Evolutionary conservation across 2,888 invertebrate genomes (phyloP).

Genomic region (Imbricaverruca yamaguchii): DNA sequence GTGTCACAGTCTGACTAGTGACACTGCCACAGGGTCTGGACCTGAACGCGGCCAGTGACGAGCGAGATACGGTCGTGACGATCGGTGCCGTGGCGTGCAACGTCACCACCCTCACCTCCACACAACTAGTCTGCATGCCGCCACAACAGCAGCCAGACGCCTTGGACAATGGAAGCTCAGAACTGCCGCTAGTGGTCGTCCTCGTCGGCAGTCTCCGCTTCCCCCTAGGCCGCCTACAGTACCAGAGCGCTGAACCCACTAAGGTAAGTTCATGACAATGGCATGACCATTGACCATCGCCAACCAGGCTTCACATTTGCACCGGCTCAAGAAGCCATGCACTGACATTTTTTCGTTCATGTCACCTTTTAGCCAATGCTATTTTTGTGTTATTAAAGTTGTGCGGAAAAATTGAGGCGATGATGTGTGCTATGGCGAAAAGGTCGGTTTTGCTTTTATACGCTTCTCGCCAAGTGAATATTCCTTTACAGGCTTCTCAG

Average conservation of each 20-base stretch:
- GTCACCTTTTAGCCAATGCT: too few species aligned
- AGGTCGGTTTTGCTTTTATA: too few species aligned
- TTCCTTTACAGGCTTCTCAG: too few species aligned
- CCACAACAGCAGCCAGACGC: constrained; percentile 71
- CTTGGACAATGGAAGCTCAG: not conserved
- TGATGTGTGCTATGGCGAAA: too few species aligned
- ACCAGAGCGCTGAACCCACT: constrained; percentile 29
- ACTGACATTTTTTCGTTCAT: too few species aligned
- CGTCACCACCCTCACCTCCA: constrained; percentile 84
- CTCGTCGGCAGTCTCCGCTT: constrained; percentile 30
- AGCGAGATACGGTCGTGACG: constrained; percentile 85
- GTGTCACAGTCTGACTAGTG: too few species aligned
- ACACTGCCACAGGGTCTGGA: constrained; percentile 63
- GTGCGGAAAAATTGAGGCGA: too few species aligned
- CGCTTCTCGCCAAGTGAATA: too few species aligned
- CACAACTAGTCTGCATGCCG: constrained; percentile 89
- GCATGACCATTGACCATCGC: too few species aligned
- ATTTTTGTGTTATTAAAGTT: too few species aligned
- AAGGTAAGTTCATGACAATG: constrained; percentile 24
- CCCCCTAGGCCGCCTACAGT: constrained; percentile 31
- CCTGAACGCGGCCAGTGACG: constrained; percentile 84
- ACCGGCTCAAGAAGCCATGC: too few species aligned
- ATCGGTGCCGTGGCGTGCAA: constrained; percentile 86
- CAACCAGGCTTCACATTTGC: too few species aligned
- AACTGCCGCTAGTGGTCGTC: constrained; percentile 29